These are phyloP conservation scores for Hydrozoanthus gracilis DNA, from an alignment of 92 coral and sea anemone genomes.

Conservation along the genomic window DNA sequence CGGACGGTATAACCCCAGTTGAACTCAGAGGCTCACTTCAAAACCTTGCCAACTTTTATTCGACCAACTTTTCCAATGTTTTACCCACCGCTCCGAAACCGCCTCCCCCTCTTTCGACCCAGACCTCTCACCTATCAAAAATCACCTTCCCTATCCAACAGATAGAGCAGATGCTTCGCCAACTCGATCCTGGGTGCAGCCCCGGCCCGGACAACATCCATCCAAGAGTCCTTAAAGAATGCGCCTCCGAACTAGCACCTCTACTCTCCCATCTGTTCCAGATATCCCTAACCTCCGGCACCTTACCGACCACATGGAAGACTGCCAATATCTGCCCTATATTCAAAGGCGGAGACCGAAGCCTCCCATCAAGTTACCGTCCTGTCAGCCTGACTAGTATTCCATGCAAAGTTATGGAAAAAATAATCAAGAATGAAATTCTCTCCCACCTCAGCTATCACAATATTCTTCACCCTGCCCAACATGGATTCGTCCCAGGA, in stretches of 20 bases:
- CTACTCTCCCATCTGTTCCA: constrained; percentile 11
- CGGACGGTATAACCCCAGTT: neutral
- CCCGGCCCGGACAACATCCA: constrained; percentile 48
- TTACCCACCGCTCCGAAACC: neutral
- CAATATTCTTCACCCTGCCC: neutral
- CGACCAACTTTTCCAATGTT: neutral
- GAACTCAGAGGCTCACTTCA: neutral
- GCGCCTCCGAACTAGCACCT: constrained; percentile 33
- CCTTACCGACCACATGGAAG: neutral
- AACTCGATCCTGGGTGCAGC: constrained; percentile 25
- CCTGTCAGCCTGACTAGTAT: neutral
- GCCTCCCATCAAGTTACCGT: neutral
- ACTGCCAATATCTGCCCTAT: neutral
- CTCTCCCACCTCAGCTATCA: neutral
- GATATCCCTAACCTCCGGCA: neutral
- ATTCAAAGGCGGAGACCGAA: neutral
- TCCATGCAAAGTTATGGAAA: neutral
- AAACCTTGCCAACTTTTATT: neutral
- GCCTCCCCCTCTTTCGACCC: neutral
- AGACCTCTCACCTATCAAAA: no score
- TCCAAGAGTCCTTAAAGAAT: constrained; percentile 39
- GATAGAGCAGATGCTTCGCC: constrained; percentile 6
- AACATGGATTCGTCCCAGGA: neutral
- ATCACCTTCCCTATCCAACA: neutral
- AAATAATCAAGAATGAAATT: neutral